Base-by-base conservation (phyloP, 2,113 vertebrate genomes). In the Dryoscopus gambensis region DNA sequence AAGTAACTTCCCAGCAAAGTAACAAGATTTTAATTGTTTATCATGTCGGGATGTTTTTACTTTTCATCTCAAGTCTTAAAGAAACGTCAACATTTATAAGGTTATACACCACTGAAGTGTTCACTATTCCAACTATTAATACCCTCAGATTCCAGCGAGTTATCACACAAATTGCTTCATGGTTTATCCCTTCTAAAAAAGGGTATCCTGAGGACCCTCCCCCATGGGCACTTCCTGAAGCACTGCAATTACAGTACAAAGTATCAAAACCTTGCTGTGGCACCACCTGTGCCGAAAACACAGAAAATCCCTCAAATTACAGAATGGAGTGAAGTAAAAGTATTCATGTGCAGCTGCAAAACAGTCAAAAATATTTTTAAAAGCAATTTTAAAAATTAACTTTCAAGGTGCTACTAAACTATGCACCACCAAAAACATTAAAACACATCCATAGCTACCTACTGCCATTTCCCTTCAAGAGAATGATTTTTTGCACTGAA, bases 141-240 rank as follows among this genome's bases (percentile, higher is more conserved):
- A 78, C 2, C 7, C 23, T 56, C 30, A 17, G 15, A 69, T 16
- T 37, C 39, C 67, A 71, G 15, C 5, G 31, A 85, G 37, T 44
- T 71, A 44, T 13, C 64, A 53, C 0, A 5, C 22, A 50, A 59
- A 77, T 2, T 6, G 21, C 44, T 47, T 24, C 60, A 44, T 3
- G 15, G 33, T 11, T 86, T 44, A 74, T 13, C 10, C 25, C 33
- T 35, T 39, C 30, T 39, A 31, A 46, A 57, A 81, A 40, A 1
- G 1, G 35, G 35, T 7, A 84, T 52, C 30, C 57, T 25, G 33
- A 84, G 27, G 44, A 67, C 19, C 23, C 19, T 49, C n/a, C 4
- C 0, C 0, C 30, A 19, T 6, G 9, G 1, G 5, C 25, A 42
- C 44, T 78, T 82, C 35, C 60, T 1, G 3, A 14, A 75, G 46